Percentiles rank a stretch among this genome's conserved stretches.
phyloP scores from a whole-genome alignment of 2,888 invertebrate species.

The Myathropa florea region DNA sequence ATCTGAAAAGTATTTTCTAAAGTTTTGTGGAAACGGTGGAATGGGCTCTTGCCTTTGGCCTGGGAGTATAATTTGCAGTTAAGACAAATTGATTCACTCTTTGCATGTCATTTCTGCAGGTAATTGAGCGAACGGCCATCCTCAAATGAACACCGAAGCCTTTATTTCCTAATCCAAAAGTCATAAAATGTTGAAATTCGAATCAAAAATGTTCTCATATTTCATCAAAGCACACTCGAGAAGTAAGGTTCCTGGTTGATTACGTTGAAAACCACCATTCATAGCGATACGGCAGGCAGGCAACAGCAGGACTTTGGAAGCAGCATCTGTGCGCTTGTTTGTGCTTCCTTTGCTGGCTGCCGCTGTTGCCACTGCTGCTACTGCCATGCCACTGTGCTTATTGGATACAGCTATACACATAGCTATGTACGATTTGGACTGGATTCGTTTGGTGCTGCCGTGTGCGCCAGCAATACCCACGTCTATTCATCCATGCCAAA shows the following conservation, averaged over 20 bases:
- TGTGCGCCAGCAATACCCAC: slow-evolving; percentile 73
- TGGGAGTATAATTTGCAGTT: too few species aligned
- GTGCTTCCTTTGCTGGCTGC: slow-evolving; percentile 55
- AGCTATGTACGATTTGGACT: slow-evolving; percentile 43
- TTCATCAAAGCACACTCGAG: slow-evolving; percentile 7
- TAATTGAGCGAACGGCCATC: too few species aligned
- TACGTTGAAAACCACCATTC: slow-evolving; percentile 61
- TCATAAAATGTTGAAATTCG: neutral
- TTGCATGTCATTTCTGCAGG: too few species aligned
- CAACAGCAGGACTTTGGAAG: slow-evolving; percentile 54
- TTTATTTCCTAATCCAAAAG: neutral
- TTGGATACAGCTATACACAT: slow-evolving; percentile 20
- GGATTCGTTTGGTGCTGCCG: slow-evolving; percentile 68
- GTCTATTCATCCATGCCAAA: slow-evolving; percentile 59
- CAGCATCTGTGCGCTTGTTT: slow-evolving; percentile 68
- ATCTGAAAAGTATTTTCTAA: too few species aligned
- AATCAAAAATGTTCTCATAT: neutral
- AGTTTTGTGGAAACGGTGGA: too few species aligned
- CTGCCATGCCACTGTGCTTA: slow-evolving; percentile 3
- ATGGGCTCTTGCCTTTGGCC: too few species aligned
- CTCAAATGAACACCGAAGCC: neutral
- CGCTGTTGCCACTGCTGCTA: slow-evolving; percentile 23
- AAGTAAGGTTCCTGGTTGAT: slow-evolving; percentile 36
- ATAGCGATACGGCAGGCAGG: slow-evolving; percentile 51
- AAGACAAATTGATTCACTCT: too few species aligned